Conservation (phyloP, 1,140 invertebrate species). For the Drosophila tropicalis region DNA sequence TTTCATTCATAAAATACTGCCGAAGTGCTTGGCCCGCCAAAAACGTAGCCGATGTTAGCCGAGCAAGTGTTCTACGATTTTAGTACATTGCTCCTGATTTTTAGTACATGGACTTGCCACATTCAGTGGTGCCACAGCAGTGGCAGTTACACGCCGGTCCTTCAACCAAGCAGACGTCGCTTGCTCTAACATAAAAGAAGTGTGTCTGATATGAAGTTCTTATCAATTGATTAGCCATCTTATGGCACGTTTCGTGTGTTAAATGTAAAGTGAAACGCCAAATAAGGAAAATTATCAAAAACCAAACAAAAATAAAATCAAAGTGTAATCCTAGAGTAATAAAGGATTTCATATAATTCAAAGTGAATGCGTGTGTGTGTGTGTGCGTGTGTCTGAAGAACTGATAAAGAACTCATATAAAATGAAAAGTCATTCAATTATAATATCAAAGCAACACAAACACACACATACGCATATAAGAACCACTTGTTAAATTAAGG, state of each 20-base stretch:
- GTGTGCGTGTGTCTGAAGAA: no score
- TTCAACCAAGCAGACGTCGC: conserved; percentile 60
- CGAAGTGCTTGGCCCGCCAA: conserved; percentile 50
- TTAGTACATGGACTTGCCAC: conserved; percentile 34
- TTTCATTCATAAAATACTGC: conserved; percentile 73
- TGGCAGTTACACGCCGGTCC: conserved; percentile 66
- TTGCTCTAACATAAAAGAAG: conserved; percentile 25
- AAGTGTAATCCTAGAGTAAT: background rate
- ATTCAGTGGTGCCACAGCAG: conserved; percentile 2
- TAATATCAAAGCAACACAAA: background rate
- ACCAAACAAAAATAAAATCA: conserved; percentile 8
- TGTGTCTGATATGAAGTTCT: conserved; percentile 29
- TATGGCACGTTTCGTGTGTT: background rate
- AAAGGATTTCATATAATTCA: background rate
- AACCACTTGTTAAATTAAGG: background rate
- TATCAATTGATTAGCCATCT: conserved; percentile 16
- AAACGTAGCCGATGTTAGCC: conserved; percentile 14
- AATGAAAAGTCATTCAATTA: background rate
- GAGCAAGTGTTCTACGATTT: conserved; percentile 56
- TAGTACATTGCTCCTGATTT: conserved; percentile 45
- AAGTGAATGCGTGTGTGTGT: background rate
- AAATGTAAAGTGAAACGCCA: conserved; percentile 26
- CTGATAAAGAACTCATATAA: background rate
- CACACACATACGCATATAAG: no score
- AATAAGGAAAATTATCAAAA: background rate